Base-by-base conservation (phyloP, 1,140 invertebrate species). In the Aricia agestis region DNA sequence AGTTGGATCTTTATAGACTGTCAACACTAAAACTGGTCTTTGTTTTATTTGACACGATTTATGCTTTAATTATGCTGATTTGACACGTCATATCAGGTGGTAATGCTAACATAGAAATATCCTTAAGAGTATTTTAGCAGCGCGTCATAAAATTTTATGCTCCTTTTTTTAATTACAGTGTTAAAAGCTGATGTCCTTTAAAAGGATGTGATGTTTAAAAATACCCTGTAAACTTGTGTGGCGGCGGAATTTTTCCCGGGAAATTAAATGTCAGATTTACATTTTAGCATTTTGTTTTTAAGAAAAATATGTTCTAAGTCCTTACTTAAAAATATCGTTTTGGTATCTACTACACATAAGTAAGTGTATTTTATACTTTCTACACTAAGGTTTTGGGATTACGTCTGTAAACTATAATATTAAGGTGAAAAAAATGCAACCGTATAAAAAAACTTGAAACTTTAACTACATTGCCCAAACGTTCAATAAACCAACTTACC, bases 121-220 rank as follows among this genome's bases (percentile, higher is more conserved):
- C 45, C 45, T 52, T 52, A 52, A 52, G 4, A 52, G 45, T 52
- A 52, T 52, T 52, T 52, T 52, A 52, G 45, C 45, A 52, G 45
- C 45, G 45, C 45, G 45, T 15, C 45, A 52, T 52, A 52, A 52
- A 52, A 52, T 52, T 52, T 52, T 52, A 52, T 52, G 13, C 1
- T 52, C 45, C 45, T 52, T 15, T 52, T 36, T 52, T 52, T 52
- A 52, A 52, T 52, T 52, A 15, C 45, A 52, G 45, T 52, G 45
- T 52, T 52, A 52, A 52, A 52, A 52, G 45, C 45, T 52, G 45
- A 52, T 52, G 45, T 52, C 45, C 45, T 52, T 52, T 52, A 52
- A 52, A 52, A 52, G 45, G 45, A 1, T 42, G 11, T 42, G 41
- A 42, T 52, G 45, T 15, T 15, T 52, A 52, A 52, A 36, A 52